phyloP scores from a whole-genome alignment of 53 echinoderm and acorn worm species.

The Hippasteria phrygiana region DNA sequence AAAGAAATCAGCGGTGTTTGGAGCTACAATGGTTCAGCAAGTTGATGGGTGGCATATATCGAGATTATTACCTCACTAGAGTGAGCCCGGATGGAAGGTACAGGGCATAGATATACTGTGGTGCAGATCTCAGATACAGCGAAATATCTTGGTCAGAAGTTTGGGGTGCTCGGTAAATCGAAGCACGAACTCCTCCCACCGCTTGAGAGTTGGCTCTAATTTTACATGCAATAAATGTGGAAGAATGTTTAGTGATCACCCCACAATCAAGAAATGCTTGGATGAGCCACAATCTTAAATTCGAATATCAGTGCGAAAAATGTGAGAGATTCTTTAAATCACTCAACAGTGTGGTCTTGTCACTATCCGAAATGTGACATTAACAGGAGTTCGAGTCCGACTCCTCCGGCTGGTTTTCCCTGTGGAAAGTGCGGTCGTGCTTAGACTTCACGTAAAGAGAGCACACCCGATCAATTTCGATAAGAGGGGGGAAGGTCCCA shows the following conservation, averaged over 20 bases:
- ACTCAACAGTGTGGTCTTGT: neutral
- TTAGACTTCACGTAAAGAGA: neutral
- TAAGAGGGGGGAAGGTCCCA: neutral
- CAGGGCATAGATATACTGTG: too few species aligned
- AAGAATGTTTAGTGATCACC: neutral
- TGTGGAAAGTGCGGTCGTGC: neutral
- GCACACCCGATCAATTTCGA: neutral
- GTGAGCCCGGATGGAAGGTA: too few species aligned
- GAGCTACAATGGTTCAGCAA: too few species aligned
- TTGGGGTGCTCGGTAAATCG: too few species aligned
- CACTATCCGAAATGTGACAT: neutral
- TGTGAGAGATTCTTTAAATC: neutral
- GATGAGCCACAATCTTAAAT: neutral
- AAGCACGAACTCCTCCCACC: too few species aligned
- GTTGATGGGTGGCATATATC: too few species aligned
- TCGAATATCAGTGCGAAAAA: neutral
- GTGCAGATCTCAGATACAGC: too few species aligned
- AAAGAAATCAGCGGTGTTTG: too few species aligned
- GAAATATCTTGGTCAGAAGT: too few species aligned
- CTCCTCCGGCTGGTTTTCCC: neutral
- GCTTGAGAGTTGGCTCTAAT: too few species aligned
- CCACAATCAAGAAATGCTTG: neutral
- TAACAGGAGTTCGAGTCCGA: neutral
- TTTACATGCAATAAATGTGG: neutral
- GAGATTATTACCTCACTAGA: too few species aligned